Evolutionary conservation across 2,888 invertebrate genomes (phyloP), one percentile per base, ranked within the genome.

Genomic region (Hemicrepidius hirtus): DNA sequence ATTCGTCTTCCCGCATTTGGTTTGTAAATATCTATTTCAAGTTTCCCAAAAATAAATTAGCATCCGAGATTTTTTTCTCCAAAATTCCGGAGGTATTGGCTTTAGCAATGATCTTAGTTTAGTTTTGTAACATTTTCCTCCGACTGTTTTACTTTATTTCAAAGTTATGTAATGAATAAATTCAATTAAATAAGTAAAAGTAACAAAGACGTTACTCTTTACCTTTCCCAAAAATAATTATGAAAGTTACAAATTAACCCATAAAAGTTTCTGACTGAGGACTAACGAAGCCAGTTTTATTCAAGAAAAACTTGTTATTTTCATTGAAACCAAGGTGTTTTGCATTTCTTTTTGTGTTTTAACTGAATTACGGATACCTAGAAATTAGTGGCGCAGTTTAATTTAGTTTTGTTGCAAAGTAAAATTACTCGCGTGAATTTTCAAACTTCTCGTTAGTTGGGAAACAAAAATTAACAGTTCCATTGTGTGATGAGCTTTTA

Each of bases 401-500:
- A 44, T 18, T 16, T 44, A 16, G 16, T 44, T 44, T 4, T 44
- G 44, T 16, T 18, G 6, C 18, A 13, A 5, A 9, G 18, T 44
- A 44, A 44, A 44, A 44, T 44, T 44, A 18, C 5, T 13, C n/a
- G n/a, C n/a, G 12, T 40, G 13, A 40, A 40, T 40, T n/a, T n/a
- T 40, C 13, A 18, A 44, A 44, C 16, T 18, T 18, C 1, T 16
- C 44, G 32, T 16, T 16, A 44, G 7, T 44, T 44, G 3, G 44
- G 5, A 44, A 44, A 44, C 44, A 16, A 44, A 44, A 44, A 18
- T 44, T 44, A 44, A 44, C 44, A 44, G 18, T 44, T 44, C 18
- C 16, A 44, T 44, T 44, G 44, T 44, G 5, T 44, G 13, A 21
- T 50, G 50, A 50, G 21, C 49, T 49, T 49, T 49, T 13, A 41